Evolutionary conservation across 1,140 invertebrate genomes (phyloP).

Genomic region (Trachelipus rathkii): DNA sequence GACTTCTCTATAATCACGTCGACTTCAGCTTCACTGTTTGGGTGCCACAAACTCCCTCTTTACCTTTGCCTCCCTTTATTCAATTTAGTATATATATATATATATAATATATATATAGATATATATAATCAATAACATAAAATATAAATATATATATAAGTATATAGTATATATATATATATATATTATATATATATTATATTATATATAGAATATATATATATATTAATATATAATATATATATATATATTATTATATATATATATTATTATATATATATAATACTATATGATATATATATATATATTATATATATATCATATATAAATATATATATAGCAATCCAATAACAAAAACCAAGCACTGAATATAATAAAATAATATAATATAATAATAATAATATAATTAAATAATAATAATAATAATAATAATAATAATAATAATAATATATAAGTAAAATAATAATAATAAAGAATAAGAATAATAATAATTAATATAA

Average conservation of each 20-base stretch:
- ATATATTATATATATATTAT: neutral
- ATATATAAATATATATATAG: no score
- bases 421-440: no score
- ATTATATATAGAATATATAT: no score
- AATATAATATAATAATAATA: no score
- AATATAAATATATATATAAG: no score
- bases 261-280: neutral
- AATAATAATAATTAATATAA: no score
- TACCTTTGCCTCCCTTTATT: neutral
- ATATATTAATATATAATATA: neutral
- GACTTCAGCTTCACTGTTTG: neutral
- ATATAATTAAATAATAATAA: no score
- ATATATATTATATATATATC: neutral
- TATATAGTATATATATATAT: neutral
- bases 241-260: neutral
- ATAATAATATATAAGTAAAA: no score
- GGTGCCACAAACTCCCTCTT: slow-evolving; percentile 3
- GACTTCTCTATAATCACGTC: slow-evolving; percentile 5
- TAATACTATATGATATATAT: neutral
- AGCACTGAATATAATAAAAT: no score
- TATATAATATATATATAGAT: neutral
- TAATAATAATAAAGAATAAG: no score
- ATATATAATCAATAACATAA: no score
- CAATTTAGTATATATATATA: neutral
- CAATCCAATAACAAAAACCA: no score